A percentile compares a stretch with the other conserved stretches of the same genome.
Conservation (phyloP, 37 sponge, comb jelly and placozoan species). For the Aplysina aerophoba region DNA sequence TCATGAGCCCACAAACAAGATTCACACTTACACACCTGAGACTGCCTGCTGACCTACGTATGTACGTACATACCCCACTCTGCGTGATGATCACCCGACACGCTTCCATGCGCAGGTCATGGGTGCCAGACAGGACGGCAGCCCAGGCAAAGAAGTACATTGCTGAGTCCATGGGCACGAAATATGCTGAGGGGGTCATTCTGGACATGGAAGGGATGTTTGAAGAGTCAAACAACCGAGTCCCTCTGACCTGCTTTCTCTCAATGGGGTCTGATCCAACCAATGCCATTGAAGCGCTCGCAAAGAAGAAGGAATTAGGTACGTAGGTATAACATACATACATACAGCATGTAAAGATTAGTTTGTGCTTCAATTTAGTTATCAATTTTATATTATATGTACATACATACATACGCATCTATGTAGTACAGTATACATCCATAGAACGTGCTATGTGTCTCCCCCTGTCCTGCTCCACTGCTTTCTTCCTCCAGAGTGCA, state of each 20-base stretch:
- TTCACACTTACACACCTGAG: too few relatives aligned
- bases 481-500: conserved; percentile 57
- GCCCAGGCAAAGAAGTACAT: conserved; percentile 98
- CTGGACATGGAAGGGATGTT: conserved; percentile 93
- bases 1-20: too few relatives aligned
- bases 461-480: background rate
- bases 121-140: conserved; percentile 94
- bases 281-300: conserved; percentile 81
- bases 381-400: too few relatives aligned
- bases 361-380: too few relatives aligned
- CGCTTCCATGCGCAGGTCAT: too few relatives aligned
- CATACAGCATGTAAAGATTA: background rate
- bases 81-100: too few relatives aligned
- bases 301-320: conserved; percentile 87
- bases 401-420: too few relatives aligned
- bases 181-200: conserved; percentile 98
- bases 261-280: conserved; percentile 99
- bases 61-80: too few relatives aligned
- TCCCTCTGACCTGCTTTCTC: conserved; percentile 94
- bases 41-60: too few relatives aligned
- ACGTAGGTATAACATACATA: conserved; percentile 3
- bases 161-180: conserved; percentile 89
- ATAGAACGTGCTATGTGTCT: too few relatives aligned
- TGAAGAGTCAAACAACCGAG: conserved; percentile 86
- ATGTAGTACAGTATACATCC: too few relatives aligned